Conservation (phyloP, 1,140 invertebrate species). For the Drosophila sp. region DNA sequence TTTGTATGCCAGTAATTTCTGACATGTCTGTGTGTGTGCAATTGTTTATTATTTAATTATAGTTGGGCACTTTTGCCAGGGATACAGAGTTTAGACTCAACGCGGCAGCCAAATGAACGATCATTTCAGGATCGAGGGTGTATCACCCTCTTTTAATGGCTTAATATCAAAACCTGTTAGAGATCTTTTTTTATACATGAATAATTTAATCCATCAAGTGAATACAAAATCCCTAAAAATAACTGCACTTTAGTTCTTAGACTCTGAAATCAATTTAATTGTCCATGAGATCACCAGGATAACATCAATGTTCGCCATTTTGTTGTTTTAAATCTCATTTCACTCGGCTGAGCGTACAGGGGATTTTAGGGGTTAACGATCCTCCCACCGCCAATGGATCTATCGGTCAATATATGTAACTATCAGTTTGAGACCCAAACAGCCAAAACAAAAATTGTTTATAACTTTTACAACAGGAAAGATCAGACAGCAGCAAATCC, state of each 20-base stretch:
- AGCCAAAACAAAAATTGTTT: slow-evolving; percentile 38
- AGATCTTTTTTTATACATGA: too few relatives aligned
- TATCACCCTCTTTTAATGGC: too few relatives aligned
- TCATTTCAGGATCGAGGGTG: too few relatives aligned
- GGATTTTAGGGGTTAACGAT: neutral
- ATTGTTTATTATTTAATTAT: slow-evolving; percentile 70
- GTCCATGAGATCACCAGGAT: neutral
- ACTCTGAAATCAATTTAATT: too few relatives aligned
- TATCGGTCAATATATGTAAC: too few relatives aligned
- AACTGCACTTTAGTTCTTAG: too few relatives aligned
- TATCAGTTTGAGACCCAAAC: neutral
- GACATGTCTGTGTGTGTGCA: slow-evolving; percentile 35
- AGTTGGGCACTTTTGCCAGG: slow-evolving; percentile 28
- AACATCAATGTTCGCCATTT: neutral
- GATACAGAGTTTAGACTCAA: neutral
- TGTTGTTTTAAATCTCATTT: neutral
- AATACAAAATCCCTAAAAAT: too few relatives aligned
- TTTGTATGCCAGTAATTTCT: slow-evolving; percentile 40
- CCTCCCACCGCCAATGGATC: neutral
- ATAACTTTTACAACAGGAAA: slow-evolving; percentile 40
- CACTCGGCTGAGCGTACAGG: neutral
- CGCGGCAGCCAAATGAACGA: too few relatives aligned
- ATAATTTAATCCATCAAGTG: too few relatives aligned
- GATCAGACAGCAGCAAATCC: neutral
- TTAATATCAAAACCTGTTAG: too few relatives aligned